Evolutionary conservation across 2,888 invertebrate genomes (phyloP).

Genomic region (Erynnis tages): DNA sequence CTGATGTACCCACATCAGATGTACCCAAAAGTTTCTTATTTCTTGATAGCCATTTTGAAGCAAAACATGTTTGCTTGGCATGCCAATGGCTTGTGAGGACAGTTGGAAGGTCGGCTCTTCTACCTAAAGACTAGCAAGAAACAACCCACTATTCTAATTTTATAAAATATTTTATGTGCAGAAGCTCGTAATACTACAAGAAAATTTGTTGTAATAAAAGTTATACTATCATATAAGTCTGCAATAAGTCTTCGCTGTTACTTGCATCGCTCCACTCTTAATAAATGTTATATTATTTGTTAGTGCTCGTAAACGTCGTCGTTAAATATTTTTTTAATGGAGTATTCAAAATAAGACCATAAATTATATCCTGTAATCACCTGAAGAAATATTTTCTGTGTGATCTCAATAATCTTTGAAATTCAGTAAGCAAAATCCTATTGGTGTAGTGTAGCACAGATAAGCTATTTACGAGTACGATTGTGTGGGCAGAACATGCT

Average conservation of each 20-base stretch:
- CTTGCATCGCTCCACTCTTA: not conserved
- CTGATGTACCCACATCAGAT: no score
- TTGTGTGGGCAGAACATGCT: no score
- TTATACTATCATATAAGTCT: not conserved
- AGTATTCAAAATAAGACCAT: not conserved
- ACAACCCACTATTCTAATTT: not conserved
- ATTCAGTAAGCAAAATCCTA: no score
- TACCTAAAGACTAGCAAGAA: not conserved
- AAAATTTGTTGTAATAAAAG: slow-evolving; percentile 1
- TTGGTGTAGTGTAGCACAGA: no score
- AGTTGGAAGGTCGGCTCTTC: not conserved
- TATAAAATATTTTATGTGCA: not conserved
- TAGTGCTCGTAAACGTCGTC: slow-evolving; percentile 11
- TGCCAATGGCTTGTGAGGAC: no score
- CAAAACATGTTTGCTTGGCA: no score
- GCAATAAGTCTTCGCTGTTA: not conserved
- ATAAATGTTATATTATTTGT: slow-evolving; percentile 13
- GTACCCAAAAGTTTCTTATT: no score
- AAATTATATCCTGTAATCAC: not conserved
- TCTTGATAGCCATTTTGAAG: no score
- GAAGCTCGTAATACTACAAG: not conserved
- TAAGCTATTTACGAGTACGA: no score
- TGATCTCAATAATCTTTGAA: not conserved
- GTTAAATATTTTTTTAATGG: slow-evolving; percentile 17
- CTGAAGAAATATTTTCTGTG: not conserved